phyloP scores from a whole-genome alignment of 2,888 invertebrate genomes.

The Parelbella ahira region DNA sequence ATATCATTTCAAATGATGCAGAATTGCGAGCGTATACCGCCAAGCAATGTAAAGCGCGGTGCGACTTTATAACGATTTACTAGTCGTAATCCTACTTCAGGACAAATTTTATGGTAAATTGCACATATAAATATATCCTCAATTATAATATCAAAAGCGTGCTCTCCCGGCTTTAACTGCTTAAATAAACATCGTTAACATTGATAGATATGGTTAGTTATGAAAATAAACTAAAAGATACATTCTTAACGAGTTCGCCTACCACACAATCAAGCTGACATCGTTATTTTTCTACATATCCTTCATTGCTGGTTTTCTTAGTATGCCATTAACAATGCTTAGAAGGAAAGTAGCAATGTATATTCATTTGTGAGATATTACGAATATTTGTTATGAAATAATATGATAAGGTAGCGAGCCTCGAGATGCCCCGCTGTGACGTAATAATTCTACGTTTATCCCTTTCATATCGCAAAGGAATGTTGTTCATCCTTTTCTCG shows the following conservation, averaged over 20 bases:
- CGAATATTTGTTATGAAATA: constrained; percentile 31
- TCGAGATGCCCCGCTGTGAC: constrained; percentile 74
- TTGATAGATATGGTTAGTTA: constrained; percentile 79
- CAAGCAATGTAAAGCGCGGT: too few species aligned
- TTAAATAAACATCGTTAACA: constrained; percentile 81
- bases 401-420: constrained; percentile 46
- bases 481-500: constrained; percentile 67
- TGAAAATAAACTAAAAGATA: constrained; percentile 76
- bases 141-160: constrained; percentile 30
- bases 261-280: constrained; percentile 32
- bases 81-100: too few species aligned
- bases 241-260: constrained; percentile 63
- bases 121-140: constrained; percentile 16
- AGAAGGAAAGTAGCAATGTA: constrained; percentile 37
- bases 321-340: neutral
- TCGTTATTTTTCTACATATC: neutral
- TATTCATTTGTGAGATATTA: neutral
- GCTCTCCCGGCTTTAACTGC: constrained; percentile 53
- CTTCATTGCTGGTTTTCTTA: constrained; percentile 39
- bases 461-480: constrained; percentile 67
- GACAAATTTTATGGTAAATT: constrained; percentile 13
- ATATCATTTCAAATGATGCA: too few species aligned
- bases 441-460: constrained; percentile 73
- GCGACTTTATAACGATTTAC: too few species aligned
- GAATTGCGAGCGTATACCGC: too few species aligned